Conservation (phyloP, 2,797 vertebrate species). For the Gila robusta region DNA sequence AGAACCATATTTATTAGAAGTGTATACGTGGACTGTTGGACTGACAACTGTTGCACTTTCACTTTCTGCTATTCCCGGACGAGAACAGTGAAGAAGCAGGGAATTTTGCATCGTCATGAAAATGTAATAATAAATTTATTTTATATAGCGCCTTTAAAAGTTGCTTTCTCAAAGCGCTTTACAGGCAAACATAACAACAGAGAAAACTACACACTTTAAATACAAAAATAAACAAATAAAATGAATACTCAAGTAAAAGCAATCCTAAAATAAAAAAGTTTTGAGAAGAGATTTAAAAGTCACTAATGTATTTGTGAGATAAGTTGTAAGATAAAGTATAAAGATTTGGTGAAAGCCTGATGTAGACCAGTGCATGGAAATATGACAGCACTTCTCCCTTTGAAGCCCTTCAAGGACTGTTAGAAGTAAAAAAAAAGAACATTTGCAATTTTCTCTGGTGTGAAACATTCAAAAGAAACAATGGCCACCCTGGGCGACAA, state of each 20-base stretch:
- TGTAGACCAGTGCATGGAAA: constrained; percentile 64
- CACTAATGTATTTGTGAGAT: too few relatives aligned
- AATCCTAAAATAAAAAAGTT: too few relatives aligned
- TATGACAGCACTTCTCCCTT: constrained; percentile 52
- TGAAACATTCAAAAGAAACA: constrained; percentile 62
- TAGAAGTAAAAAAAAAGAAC: constrained; percentile 59
- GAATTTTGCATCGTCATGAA: constrained; percentile 40
- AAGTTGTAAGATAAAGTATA: not conserved
- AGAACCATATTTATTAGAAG: not conserved
- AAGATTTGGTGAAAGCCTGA: constrained; percentile 16
- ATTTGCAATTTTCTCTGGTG: constrained; percentile 60
- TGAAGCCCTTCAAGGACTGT: constrained; percentile 50
- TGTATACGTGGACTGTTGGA: not conserved
- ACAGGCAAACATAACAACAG: too few relatives aligned
- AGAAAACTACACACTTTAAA: too few relatives aligned
- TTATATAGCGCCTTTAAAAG: too few relatives aligned
- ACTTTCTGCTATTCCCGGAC: not conserved
- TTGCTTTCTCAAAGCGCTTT: too few relatives aligned
- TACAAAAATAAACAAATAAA: too few relatives aligned
- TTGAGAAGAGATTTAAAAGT: too few relatives aligned
- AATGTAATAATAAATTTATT: too few relatives aligned
- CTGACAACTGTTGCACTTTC: not conserved
- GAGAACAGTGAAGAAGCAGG: not conserved
- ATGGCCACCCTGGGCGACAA: constrained; percentile 58
- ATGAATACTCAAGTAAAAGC: too few relatives aligned